phyloP scores from a whole-genome alignment of 2,888 invertebrate species.

The Melanargia galathea region DNA sequence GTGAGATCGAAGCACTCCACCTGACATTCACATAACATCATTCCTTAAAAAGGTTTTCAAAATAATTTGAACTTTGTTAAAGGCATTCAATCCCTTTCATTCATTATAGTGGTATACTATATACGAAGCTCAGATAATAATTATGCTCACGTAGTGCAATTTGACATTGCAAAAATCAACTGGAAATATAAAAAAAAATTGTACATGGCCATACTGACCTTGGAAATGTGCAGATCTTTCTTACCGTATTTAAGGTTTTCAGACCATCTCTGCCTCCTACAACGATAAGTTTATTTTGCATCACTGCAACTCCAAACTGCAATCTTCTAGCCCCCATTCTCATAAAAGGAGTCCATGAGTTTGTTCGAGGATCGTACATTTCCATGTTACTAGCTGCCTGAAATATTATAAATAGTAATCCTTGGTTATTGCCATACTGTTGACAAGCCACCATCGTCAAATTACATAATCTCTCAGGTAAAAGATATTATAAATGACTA shows the following conservation, averaged over 20 bases:
- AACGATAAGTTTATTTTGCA: conserved; percentile 91
- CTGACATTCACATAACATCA: conserved; percentile 46
- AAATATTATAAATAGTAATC: conserved; percentile 5
- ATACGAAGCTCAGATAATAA: too few relatives aligned
- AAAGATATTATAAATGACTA: background rate
- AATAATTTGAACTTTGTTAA: too few relatives aligned
- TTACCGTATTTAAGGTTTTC: conserved; percentile 94
- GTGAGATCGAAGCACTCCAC: conserved; percentile 94
- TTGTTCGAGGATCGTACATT: conserved; percentile 91
- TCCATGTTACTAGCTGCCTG: conserved; percentile 94
- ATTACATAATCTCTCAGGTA: background rate
- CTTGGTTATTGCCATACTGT: background rate
- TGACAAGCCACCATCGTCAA: background rate
- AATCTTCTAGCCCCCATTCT: conserved; percentile 90
- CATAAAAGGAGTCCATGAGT: conserved; percentile 89
- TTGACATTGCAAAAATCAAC: too few relatives aligned
- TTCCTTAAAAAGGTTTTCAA: background rate
- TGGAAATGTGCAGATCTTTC: conserved; percentile 14
- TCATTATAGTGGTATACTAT: too few relatives aligned
- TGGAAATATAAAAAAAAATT: too few relatives aligned
- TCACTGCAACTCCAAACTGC: conserved; percentile 95
- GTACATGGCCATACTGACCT: too few relatives aligned
- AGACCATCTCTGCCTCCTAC: conserved; percentile 96
- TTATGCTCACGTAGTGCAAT: too few relatives aligned
- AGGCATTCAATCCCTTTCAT: too few relatives aligned